Percentiles rank a stretch among this genome's conserved stretches.
These are phyloP conservation scores for Pipistrellus kuhlii DNA, from an alignment of 2,797 vertebrate species.

Conservation along the genomic window DNA sequence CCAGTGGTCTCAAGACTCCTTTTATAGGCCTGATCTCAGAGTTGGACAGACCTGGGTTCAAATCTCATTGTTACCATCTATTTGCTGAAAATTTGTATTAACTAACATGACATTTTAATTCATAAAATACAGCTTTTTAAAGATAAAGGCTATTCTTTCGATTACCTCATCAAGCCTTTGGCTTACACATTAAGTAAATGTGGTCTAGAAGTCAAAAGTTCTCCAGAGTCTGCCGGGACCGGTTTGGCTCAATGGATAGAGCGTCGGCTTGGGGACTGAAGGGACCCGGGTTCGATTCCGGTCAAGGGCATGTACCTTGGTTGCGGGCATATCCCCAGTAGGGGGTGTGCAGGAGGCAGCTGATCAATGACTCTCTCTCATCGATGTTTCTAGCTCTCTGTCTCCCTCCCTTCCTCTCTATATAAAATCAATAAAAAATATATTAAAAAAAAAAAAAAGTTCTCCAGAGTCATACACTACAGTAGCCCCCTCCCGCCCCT, in stretches of 20 bases:
- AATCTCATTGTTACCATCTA: neutral
- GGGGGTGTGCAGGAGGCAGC: too few species aligned
- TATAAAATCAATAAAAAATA: too few species aligned
- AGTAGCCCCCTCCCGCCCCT: neutral
- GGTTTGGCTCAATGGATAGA: too few species aligned
- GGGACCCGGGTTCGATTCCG: too few species aligned
- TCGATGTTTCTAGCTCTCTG: too few species aligned
- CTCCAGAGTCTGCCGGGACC: neutral
- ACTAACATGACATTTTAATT: constrained; percentile 36
- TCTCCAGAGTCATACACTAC: neutral
- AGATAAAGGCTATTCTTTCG: constrained; percentile 52
- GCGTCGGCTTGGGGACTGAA: too few species aligned
- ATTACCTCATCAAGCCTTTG: constrained; percentile 15
- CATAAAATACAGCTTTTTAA: neutral
- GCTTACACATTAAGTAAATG: constrained; percentile 42
- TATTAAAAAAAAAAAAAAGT: too few species aligned
- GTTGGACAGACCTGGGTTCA: neutral
- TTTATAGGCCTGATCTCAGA: neutral
- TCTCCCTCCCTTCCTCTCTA: too few species aligned
- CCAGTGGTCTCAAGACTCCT: neutral
- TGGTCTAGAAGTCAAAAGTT: neutral
- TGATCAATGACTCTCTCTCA: too few species aligned
- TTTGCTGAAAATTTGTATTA: neutral
- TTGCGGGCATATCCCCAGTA: too few species aligned
- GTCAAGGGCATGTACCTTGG: too few species aligned